These are phyloP conservation scores for Prunella fulvescens DNA, from an alignment of 2,113 vertebrate genomes.

Conservation along the genomic window DNA sequence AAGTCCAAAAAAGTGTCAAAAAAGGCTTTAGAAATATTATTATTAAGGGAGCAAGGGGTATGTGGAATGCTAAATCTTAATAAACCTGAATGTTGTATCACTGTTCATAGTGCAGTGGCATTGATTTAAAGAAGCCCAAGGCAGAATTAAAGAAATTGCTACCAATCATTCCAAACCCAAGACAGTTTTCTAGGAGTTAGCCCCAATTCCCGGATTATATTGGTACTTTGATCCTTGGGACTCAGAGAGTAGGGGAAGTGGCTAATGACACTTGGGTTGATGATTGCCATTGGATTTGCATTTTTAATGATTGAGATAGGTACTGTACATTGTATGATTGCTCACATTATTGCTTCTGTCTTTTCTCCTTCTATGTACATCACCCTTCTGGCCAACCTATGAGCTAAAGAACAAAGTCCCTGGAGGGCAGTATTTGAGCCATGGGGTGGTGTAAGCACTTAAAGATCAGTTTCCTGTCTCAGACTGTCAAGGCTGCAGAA, in stretches of 20 bases:
- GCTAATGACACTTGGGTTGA: neutral
- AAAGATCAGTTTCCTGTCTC: neutral
- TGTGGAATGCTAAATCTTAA: neutral
- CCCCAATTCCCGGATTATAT: neutral
- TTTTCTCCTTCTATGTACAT: neutral
- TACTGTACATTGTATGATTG: neutral
- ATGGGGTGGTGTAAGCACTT: neutral
- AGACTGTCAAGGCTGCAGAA: neutral
- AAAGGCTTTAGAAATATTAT: neutral
- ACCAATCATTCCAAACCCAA: neutral
- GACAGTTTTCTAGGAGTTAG: neutral
- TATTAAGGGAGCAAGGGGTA: neutral
- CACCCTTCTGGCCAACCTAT: neutral
- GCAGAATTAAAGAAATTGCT: neutral
- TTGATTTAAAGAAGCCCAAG: neutral
- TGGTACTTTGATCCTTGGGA: neutral
- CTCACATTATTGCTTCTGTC: neutral
- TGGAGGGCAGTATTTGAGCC: neutral
- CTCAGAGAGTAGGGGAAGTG: neutral
- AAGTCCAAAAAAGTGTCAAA: neutral
- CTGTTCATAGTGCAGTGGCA: neutral
- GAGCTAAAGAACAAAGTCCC: neutral
- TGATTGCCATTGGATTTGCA: neutral
- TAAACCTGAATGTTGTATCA: neutral
- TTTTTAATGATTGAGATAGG: neutral